Evolutionary conservation across 2,113 vertebrate species (phyloP), one percentile per base, ranked within the genome.

Genomic region (Sturnus vulgaris): DNA sequence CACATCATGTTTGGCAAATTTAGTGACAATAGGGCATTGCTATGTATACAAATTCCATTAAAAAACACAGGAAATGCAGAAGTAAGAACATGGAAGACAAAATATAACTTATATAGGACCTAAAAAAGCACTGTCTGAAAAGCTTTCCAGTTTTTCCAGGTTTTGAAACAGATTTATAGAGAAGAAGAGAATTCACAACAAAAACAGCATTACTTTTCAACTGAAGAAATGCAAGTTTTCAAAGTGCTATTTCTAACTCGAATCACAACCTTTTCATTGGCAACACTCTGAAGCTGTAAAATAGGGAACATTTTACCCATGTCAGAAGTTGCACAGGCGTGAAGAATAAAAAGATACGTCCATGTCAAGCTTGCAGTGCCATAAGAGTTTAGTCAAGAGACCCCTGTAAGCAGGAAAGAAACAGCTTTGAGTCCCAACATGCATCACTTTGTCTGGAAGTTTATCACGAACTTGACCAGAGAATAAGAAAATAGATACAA

Each of bases 71-170:
- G 44, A 81, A 65, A 65, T 21, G 14, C 7, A 61, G 30, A 57
- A 72, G 1, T 40, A 79, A 82, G 18, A 66, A 53, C 7, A 55
- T 3, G 21, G 12, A 11, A 81, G 14, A 30, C 6, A 88, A 92
- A 88, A 76, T 3, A 2, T 16, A 61, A 47, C 12, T 4, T 49
- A 17, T 0, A 0, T 5, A 28, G 39, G 42, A 72, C 31, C 8
- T 18, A 28, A 66, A 78, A 31, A 60, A 33, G 7, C 7, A 84
- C 7, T 18, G 4, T 5, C 11, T 64, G 27, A 56, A 82, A 89
- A 61, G 5, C 18, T 72, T 88, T 28, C 15, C 27, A 5, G 1
- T 31, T 82, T 59, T 85, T 71, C 46, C 23, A 46, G 7, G 15
- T 69, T 61, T 87, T 37, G 60, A 56, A 82, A 7, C 1, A 47